Percentiles rank a stretch among this genome's conserved stretches.
Evolutionary conservation across 1,140 invertebrate species (phyloP).

Genomic region (Listronotus oregonensis): DNA sequence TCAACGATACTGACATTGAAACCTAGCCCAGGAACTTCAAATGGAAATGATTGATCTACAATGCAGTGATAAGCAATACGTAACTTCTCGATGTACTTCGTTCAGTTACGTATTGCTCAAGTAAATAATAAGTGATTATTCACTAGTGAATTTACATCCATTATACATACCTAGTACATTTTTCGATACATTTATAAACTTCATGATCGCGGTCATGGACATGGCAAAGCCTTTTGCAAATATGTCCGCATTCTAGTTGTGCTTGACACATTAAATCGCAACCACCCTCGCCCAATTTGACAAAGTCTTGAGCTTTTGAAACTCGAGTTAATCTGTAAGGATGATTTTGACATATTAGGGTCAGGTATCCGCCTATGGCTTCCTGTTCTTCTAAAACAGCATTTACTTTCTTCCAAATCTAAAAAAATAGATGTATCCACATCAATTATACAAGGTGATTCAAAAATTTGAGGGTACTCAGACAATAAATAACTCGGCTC

Average conservation of each 20-base stretch:
- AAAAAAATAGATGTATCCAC: not conserved
- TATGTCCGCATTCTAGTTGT: conserved; percentile 60
- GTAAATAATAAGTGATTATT: no score
- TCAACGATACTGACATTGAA: no score
- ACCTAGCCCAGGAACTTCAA: no score
- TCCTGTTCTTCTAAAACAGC: conserved; percentile 29
- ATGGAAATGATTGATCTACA: no score
- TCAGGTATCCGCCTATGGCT: conserved; percentile 56
- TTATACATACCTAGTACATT: conserved; percentile 51
- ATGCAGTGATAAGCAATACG: no score
- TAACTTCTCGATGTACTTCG: no score
- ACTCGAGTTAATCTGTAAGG: conserved; percentile 48
- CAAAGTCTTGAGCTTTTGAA: conserved; percentile 54
- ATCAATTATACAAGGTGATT: no score
- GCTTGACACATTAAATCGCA: conserved; percentile 57
- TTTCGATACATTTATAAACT: conserved; percentile 54
- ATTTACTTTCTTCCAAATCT: conserved; percentile 29
- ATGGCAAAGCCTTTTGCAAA: conserved; percentile 62
- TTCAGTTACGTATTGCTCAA: no score
- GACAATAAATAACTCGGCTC: no score
- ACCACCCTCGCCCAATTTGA: conserved; percentile 59
- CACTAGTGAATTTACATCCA: no score
- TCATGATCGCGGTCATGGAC: conserved; percentile 58
- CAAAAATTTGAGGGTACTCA: no score
- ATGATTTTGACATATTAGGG: conserved; percentile 61